Evolutionary conservation across 1,140 invertebrate species (phyloP).

Genomic region (Chelonus insularis): DNA sequence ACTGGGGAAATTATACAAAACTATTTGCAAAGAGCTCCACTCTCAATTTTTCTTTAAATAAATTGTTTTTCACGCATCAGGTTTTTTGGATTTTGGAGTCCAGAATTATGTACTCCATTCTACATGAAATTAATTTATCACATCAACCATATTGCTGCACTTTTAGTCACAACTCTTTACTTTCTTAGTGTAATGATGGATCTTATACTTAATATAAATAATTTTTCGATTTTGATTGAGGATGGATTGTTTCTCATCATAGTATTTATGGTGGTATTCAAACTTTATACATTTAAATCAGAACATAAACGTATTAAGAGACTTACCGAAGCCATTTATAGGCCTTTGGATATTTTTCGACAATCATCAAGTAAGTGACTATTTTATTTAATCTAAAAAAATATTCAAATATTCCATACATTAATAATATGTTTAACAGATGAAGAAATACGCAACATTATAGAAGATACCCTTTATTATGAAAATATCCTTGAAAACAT

Average conservation of each 20-base stretch:
- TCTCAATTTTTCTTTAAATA: too few relatives aligned
- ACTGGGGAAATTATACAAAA: too few relatives aligned
- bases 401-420: too few relatives aligned
- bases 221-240: constrained; percentile 41
- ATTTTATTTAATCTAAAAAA: too few relatives aligned
- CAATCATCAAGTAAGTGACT: constrained; percentile 36
- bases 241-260: constrained; percentile 40
- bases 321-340: constrained; percentile 32
- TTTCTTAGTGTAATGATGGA: neutral
- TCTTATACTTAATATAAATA: constrained; percentile 14
- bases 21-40: too few relatives aligned
- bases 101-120: neutral
- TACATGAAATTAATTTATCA: neutral
- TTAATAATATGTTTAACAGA: too few relatives aligned
- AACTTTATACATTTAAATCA: constrained; percentile 39
- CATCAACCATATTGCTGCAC: neutral
- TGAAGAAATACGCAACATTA: too few relatives aligned
- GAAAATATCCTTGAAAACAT: too few relatives aligned
- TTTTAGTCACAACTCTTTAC: neutral
- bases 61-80: neutral
- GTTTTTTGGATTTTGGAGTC: constrained; percentile 17
- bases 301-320: constrained; percentile 34
- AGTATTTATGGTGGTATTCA: constrained; percentile 35
- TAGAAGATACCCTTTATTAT: too few relatives aligned
- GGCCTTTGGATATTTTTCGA: constrained; percentile 36